Evolutionary conservation across 2,113 vertebrate genomes (phyloP), one percentile per base, ranked within the genome.

Genomic region (Pipra filicauda): DNA sequence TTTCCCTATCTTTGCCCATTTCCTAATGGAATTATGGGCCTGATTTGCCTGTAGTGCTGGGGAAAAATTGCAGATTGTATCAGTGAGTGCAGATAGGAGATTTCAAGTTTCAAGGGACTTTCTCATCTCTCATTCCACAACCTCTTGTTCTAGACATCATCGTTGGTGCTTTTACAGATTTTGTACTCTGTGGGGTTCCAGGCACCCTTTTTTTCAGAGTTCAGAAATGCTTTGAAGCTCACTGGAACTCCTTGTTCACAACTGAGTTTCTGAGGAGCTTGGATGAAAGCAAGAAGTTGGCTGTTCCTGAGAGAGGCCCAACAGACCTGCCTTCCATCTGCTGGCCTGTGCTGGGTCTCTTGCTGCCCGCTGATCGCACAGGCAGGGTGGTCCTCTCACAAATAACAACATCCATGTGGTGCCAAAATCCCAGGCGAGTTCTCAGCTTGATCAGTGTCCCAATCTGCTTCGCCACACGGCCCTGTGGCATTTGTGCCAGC

Each of bases 341-440:
- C 35, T 52, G 62, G 58, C 31, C 71, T 8, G 11, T 0, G 1
- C 62, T 61, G 48, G 20, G 31, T 65, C n/a, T 85, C 54, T 95
- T 95, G 71, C 51, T 85, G 62, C 78, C 70, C 16, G 19, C 73
- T 61, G 85, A 28, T 46, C 43, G 7, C 78, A 73, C 39, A 85
- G 81, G 71, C 81, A 96, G 85, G 91, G 94, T 96, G 94, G 89
- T 96, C 89, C 46, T 85, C 59, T 91, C 49, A 39, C 37, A 94
- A 93, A 83, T 65, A 91, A 33, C 46, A 79, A 69, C 37, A 62
- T 58, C 81, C 23, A 12, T 0, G 8, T 24, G 49, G 28, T 96
- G 95, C 87, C 85, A 88, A 88, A 94, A 90, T 93, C 85, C 59
- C 79, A 92, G 82, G 79, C 37, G 90, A 70, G 58, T 74, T 94